phyloP scores from a whole-genome alignment of 2,797 vertebrate species.

The Etheostoma perlongum region DNA sequence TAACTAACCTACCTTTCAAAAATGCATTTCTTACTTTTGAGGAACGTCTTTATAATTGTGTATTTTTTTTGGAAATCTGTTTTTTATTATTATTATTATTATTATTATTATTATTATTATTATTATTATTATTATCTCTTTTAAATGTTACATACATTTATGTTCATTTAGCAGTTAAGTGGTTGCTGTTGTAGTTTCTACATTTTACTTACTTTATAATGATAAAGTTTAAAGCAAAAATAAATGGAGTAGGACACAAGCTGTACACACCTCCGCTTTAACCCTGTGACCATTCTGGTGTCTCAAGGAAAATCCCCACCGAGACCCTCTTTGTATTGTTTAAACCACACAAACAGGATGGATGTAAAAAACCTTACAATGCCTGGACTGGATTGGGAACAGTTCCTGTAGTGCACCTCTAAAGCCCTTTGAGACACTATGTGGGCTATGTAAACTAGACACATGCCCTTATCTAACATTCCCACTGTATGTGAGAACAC shows the following conservation, averaged over 20 bases:
- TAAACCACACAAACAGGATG: neutral
- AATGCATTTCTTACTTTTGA: neutral
- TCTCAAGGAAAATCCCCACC: neutral
- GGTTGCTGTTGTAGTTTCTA: neutral
- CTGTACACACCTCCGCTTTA: neutral
- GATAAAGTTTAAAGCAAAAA: neutral
- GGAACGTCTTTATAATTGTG: neutral
- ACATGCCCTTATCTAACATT: no score
- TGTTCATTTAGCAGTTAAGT: neutral
- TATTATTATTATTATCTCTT: neutral
- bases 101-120: neutral
- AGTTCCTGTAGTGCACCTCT: neutral
- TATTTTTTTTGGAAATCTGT: neutral
- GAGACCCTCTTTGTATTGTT: slow-evolving; percentile 18
- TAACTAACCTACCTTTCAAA: no score
- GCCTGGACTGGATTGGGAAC: neutral
- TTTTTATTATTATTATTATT: no score
- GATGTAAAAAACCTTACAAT: slow-evolving; percentile 17
- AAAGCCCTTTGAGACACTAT: slow-evolving; percentile 6
- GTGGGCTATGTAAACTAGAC: neutral
- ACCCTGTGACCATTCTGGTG: neutral
- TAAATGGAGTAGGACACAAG: neutral
- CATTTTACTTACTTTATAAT: neutral
- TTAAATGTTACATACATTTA: neutral
- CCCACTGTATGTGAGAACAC: no score